A percentile compares a stretch with the other conserved stretches of the same genome.
Evolutionary conservation across 2,888 invertebrate species (phyloP).

Genomic region (Parascotia fuliginaria): DNA sequence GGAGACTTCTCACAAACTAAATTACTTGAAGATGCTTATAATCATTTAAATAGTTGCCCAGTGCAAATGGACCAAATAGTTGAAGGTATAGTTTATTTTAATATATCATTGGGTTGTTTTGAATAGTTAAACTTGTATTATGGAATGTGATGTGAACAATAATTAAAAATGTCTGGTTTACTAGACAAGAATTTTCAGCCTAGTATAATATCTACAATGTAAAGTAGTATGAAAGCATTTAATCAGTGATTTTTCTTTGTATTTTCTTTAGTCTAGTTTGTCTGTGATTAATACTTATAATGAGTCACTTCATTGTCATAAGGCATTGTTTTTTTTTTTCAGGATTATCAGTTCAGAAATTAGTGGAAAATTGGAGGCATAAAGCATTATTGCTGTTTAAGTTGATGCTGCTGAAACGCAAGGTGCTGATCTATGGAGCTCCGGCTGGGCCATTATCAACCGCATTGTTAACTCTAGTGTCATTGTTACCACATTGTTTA

Average conservation of each 20-base stretch:
- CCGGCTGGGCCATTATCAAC: conserved; percentile 96
- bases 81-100: conserved; percentile 65
- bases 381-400: conserved; percentile 97
- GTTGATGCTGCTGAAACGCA: conserved; percentile 93
- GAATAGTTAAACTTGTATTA: too few relatives aligned
- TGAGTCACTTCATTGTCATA: too few relatives aligned
- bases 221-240: too few relatives aligned
- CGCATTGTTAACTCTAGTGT: conserved; percentile 94
- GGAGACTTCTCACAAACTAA: conserved; percentile 96
- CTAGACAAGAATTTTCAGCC: too few relatives aligned
- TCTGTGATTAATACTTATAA: too few relatives aligned
- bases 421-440: conserved; percentile 96
- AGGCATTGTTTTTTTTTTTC: conserved; percentile 51
- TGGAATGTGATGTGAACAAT: too few relatives aligned
- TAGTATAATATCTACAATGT: too few relatives aligned
- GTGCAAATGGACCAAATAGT: conserved; percentile 79
- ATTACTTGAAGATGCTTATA: conserved; percentile 95
- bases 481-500: conserved; percentile 95
- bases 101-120: neutral
- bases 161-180: too few relatives aligned
- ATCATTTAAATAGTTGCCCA: conserved; percentile 95
- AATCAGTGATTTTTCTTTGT: too few relatives aligned
- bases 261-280: too few relatives aligned
- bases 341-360: conserved; percentile 93
- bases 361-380: conserved; percentile 94